Evolutionary conservation across 2,113 vertebrate species (phyloP), one percentile per base, ranked within the genome.

Genomic region (Chaenogobius annularis): DNA sequence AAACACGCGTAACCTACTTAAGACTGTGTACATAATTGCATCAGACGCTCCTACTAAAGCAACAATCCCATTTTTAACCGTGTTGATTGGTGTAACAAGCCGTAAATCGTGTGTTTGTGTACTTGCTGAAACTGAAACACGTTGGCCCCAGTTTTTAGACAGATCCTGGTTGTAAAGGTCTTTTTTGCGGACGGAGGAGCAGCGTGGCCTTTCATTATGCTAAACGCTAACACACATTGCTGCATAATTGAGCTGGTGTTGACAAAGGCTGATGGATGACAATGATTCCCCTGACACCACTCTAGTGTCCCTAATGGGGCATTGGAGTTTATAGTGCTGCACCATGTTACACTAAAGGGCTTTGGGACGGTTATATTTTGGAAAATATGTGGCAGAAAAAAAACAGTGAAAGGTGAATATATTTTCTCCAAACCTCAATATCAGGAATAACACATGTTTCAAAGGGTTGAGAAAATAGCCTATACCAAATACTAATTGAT

Each of bases 171-270:
- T 62, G 54, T 82, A 56, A 85, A 81, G 56, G 68, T 62, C 79
- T 77, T 77, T 74, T 74, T 61, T 23, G 78, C 68, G 66, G 62
- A 68, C 69, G 54, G 73, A 58, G 70, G 63, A 77, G 66, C 75
- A 68, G 37, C 20, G 64, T 81, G 63, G 55, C 59, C 75, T 86
- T 84, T 86, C 70, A 83, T 81, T 88, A 83, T 83, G 67, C 56
- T 79, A 73, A 85, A 74, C 72, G 76, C 55, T 19, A 66, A 52
- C 65, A 75, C 46, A 80, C 69, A 78, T 81, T 52, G 17, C 72
- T 47, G 78, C 79, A 84, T 90, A 84, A 86, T 77, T 78, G 85
- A 83, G 47, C 69, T 59, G 72, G 20, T 79, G 73, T 81, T 78
- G 74, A 86, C 82, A 74, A 75, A 43, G 67, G 68, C 69, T 80